These are phyloP conservation scores for Ophion slaviceki DNA, from an alignment of 2,888 invertebrate species.

Conservation along the genomic window DNA sequence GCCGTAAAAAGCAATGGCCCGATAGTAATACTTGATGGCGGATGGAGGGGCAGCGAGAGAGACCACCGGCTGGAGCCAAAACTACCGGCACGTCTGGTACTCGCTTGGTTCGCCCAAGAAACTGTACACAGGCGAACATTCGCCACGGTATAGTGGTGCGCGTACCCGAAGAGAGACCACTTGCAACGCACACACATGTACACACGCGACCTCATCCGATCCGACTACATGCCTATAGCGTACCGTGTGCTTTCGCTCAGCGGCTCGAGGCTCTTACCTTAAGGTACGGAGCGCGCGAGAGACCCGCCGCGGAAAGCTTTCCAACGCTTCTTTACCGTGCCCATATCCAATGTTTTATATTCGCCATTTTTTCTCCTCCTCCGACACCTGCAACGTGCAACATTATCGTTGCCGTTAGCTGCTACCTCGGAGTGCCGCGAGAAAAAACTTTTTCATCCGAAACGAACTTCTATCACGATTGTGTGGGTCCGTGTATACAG, in stretches of 20 bases:
- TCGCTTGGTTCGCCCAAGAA: conserved; percentile 43
- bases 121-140: conserved; percentile 26
- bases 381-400: conserved; percentile 51
- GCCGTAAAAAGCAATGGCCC: conserved; percentile 80
- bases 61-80: conserved; percentile 71
- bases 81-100: conserved; percentile 69
- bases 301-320: conserved; percentile 45
- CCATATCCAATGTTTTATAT: conserved; percentile 52
- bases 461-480: background rate
- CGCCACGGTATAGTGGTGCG: background rate
- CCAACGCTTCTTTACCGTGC: conserved; percentile 48
- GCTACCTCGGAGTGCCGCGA: conserved; percentile 20
- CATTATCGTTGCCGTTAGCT: conserved; percentile 36
- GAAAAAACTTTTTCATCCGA: conserved; percentile 26
- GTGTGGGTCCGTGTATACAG: background rate
- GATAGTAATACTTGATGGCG: conserved; percentile 74
- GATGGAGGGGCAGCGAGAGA: conserved; percentile 1
- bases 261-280: conserved; percentile 13
- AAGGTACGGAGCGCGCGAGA: background rate
- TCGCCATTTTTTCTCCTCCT: conserved; percentile 20
- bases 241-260: background rate
- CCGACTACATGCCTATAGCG: background rate
- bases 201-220: conserved; percentile 12
- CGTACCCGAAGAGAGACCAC: conserved; percentile 14
- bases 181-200: background rate